phyloP scores from a whole-genome alignment of 2,797 vertebrate species.

The Diplodus puntazzo region DNA sequence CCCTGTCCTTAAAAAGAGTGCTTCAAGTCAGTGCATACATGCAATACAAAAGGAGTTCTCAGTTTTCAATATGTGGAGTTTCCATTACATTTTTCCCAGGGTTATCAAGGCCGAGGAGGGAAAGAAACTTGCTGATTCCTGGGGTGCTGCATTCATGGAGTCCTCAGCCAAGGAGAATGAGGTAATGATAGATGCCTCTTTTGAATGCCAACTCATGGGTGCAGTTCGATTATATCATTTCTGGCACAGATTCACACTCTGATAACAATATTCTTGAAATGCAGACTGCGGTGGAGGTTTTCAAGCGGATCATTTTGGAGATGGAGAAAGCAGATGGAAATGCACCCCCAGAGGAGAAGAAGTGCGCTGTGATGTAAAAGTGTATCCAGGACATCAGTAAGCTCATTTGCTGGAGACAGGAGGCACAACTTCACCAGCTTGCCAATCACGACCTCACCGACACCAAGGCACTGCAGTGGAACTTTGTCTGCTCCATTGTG shows the following conservation, averaged over 20 bases:
- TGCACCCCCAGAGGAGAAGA: slow-evolving; percentile 83
- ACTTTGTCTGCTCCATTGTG: slow-evolving; percentile 54
- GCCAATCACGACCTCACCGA: slow-evolving; percentile 72
- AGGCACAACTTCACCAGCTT: slow-evolving; percentile 83
- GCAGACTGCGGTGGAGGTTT: slow-evolving; percentile 89
- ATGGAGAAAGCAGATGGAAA: slow-evolving; percentile 90
- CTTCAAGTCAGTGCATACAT: background rate
- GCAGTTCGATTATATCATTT: background rate
- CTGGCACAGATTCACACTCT: slow-evolving; percentile 18
- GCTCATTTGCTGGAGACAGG: slow-evolving; percentile 78
- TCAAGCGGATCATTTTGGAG: slow-evolving; percentile 90
- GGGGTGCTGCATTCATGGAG: slow-evolving; percentile 91
- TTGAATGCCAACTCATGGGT: background rate
- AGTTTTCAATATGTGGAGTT: background rate
- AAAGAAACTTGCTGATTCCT: slow-evolving; percentile 90
- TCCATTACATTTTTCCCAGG: slow-evolving; percentile 63
- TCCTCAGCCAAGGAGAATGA: slow-evolving; percentile 92
- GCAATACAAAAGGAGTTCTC: background rate
- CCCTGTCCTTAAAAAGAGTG: background rate
- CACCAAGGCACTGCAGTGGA: slow-evolving; percentile 70
- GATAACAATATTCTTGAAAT: slow-evolving; percentile 20
- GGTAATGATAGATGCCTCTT: slow-evolving; percentile 69
- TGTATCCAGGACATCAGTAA: slow-evolving; percentile 72
- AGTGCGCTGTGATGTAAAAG: slow-evolving; percentile 86
- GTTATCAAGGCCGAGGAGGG: slow-evolving; percentile 90